These are phyloP conservation scores for Achlya flavicornis DNA, from an alignment of 2,888 invertebrate species.

Conservation along the genomic window DNA sequence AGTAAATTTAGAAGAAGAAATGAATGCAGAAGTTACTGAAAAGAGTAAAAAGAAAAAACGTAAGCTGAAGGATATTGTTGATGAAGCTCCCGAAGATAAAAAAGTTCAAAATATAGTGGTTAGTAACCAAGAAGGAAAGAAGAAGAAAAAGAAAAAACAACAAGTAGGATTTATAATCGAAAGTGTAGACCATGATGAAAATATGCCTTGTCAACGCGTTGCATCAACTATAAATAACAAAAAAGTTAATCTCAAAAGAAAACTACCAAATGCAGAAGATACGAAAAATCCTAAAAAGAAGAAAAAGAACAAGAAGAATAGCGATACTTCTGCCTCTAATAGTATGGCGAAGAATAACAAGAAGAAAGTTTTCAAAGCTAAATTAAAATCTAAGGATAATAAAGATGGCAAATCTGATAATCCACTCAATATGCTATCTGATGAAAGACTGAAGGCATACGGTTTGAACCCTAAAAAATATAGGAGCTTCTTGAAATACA, in stretches of 20 bases:
- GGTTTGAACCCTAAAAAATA: slow-evolving; percentile 96
- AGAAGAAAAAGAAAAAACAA: slow-evolving; percentile 51
- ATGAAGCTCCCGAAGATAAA: slow-evolving; percentile 12
- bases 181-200: slow-evolving; percentile 39
- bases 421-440: slow-evolving; percentile 83
- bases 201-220: slow-evolving; percentile 21
- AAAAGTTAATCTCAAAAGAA: slow-evolving; percentile 32
- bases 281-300: slow-evolving; percentile 37
- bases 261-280: slow-evolving; percentile 26
- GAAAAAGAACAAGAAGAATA: slow-evolving; percentile 38
- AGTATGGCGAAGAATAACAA: neutral
- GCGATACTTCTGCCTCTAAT: neutral
- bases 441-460: slow-evolving; percentile 94
- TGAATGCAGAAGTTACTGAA: slow-evolving; percentile 6
- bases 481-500: slow-evolving; percentile 89
- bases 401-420: slow-evolving; percentile 49
- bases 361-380: slow-evolving; percentile 36
- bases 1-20: slow-evolving; percentile 18
- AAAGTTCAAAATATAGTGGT: slow-evolving; percentile 12
- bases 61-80: slow-evolving; percentile 20
- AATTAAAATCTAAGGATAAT: slow-evolving; percentile 43
- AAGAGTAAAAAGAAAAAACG: slow-evolving; percentile 19
- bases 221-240: slow-evolving; percentile 17
- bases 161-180: slow-evolving; percentile 49
- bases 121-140: slow-evolving; percentile 33